Base-by-base conservation (phyloP, 2,113 vertebrate species). In the Myocastor coypus region DNA sequence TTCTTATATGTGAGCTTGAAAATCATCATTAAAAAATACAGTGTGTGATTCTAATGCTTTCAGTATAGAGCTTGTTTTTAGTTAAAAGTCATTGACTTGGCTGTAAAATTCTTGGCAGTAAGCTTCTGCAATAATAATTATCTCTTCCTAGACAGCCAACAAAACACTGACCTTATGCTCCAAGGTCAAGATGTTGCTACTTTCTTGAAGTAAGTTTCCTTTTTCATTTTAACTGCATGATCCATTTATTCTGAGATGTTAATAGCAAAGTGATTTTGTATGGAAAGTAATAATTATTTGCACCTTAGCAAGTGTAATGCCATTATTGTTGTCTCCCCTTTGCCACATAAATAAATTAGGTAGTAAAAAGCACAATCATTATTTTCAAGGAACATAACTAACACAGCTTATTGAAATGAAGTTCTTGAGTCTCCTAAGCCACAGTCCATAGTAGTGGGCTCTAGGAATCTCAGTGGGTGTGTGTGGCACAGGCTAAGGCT, bases 231-330 rank as follows among this genome's bases (percentile, higher is more conserved):
- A 71, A 94, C 77, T 37, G n/a, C 32, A 68, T 30, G 46, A 88
- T 89, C 37, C 24, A 92, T 26, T 93, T 93, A 88, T 94, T 92
- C 77, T 87, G 50, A 83, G 95, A 46, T 55, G 30, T n/a, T 88
- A 42, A 50, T 37, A 96, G 55, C 87, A 83, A 75, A 89, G 32
- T 4, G 59, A 52, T 92, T 59, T 66, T 82, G 57, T 92, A 75
- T 89, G 30, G 84, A 80, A 89, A 40, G 1, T n/a, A 92, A 95
- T 90, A 85, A 34, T 34, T 81, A 16, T 86, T 80, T 95, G 37
- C 14, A 61, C 26, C 75, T 32, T 83, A 89, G 32, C 26, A 63
- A 73, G 87, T 84, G 28, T 87, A 87, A 87, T 71, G 42, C 17
- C 24, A 75, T 13, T 10, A 73, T 89, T 64, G 86, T 40, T 88